phyloP scores from a whole-genome alignment of 2,113 vertebrate genomes.

The Brachyhypopomus occidentalis region DNA sequence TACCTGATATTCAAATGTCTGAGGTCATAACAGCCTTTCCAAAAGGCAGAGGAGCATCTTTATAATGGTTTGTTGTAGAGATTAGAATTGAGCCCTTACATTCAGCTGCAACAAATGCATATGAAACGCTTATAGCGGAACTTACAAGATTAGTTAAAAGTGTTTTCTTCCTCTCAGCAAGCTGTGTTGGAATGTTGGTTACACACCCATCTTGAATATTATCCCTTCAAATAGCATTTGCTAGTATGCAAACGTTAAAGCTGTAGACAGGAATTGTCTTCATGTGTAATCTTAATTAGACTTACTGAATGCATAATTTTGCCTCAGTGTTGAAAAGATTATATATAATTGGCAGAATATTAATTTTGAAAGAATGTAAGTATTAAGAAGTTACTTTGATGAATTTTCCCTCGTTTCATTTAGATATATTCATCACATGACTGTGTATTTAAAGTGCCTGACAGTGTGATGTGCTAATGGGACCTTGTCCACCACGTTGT shows the following conservation, averaged over 20 bases:
- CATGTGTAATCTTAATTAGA: not conserved
- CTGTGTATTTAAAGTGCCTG: too few relatives aligned
- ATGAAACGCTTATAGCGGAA: not conserved
- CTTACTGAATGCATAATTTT: not conserved
- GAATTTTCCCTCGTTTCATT: not conserved
- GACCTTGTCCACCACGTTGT: not conserved
- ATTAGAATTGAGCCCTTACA: not conserved
- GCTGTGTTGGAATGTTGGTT: not conserved
- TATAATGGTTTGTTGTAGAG: not conserved
- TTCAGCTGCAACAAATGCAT: constrained; percentile 16
- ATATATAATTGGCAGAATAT: not conserved
- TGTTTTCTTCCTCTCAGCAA: not conserved
- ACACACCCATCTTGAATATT: not conserved
- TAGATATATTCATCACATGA: too few relatives aligned
- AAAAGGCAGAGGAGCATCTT: not conserved
- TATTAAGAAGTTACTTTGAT: not conserved
- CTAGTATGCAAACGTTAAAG: not conserved
- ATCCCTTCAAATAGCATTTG: not conserved
- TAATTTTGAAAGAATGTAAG: not conserved
- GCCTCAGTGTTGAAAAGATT: not conserved
- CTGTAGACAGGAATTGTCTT: not conserved
- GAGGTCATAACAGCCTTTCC: constrained; percentile 3
- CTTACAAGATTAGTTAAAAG: not conserved
- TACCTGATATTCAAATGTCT: constrained; percentile 34
- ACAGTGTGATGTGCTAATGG: not conserved